Base-by-base conservation (phyloP, 2,113 vertebrate species). In the Plecotus auritus region DNA sequence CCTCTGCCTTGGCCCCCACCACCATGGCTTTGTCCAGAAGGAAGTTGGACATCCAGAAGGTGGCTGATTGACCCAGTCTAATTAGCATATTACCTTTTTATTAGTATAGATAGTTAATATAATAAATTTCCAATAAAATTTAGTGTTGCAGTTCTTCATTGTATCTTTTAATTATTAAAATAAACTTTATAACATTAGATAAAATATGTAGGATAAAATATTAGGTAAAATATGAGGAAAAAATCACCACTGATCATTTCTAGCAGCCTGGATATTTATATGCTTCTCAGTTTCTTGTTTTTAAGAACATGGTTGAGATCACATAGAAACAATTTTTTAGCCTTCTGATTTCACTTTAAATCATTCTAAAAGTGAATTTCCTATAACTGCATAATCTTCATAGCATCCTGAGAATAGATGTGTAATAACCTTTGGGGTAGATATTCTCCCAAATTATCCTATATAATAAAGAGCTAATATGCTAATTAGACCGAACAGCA, bases 211-310 rank as follows among this genome's bases (percentile, higher is more conserved):
- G 56, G 54, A 32, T 76, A 72, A 83, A 54, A 66, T 66, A 66
- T 66, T 66, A 66, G 30, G 13, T 67, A 77, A 77, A 77, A 49
- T 51, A 49, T n/a, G 37, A 32, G n/a, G 7, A 80, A 86, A 45
- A 82, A 66, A 42, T 69, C 42, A 49, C 13, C 0, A 22, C 47
- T 45, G 59, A 40, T 49, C 14, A 88, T 83, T 93, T 83, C 17
- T 30, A 70, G 32, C 30, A 26, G 13, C 14, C 67, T 32, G 42
- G 66, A 85, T 59, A 30, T 76, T 88, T 92, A 51, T 0, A 59
- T 85, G 26, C 76, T 85, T 88, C 85, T 90, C 28, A 28, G 49
- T 66, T 90, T 92, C 35, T 61, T 85, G 13, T 73, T 92, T 91
- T 85, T 69, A 47, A 77, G 61, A 78, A 35, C 8, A 40, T 28